These are phyloP conservation scores for Champsocephalus gunnari DNA, from an alignment of 2,797 vertebrate genomes.

Conservation along the genomic window DNA sequence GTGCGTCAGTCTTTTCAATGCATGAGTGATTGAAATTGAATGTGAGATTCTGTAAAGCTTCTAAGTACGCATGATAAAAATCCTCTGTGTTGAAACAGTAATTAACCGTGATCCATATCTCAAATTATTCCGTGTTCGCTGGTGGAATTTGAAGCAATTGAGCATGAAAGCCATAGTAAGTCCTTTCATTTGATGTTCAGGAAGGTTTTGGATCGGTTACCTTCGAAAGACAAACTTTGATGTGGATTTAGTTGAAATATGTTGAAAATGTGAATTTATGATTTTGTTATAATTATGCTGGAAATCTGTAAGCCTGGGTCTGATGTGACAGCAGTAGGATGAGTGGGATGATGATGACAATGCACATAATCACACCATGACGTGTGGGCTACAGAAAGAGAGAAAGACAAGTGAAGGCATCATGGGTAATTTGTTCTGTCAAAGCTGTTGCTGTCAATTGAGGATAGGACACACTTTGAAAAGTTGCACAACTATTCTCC, in stretches of 20 bases:
- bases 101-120: too few species aligned
- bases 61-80: too few species aligned
- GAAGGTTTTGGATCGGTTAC: too few species aligned
- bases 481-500: neutral
- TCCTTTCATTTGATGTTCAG: too few species aligned
- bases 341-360: slow-evolving; percentile 43
- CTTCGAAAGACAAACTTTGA: too few species aligned
- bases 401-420: neutral
- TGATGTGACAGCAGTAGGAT: slow-evolving; percentile 29
- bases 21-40: too few species aligned
- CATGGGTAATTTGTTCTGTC: slow-evolving; percentile 18
- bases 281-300: slow-evolving; percentile 19
- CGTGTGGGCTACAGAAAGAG: slow-evolving; percentile 10
- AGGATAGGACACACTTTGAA: neutral
- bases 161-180: too few species aligned
- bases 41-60: too few species aligned
- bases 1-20: too few species aligned
- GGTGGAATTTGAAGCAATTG: too few species aligned
- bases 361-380: slow-evolving; percentile 29
- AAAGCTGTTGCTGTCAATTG: slow-evolving; percentile 14
- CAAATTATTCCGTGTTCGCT: too few species aligned
- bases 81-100: too few species aligned
- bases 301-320: slow-evolving; percentile 14
- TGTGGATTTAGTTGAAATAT: slow-evolving; percentile 2
- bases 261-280: neutral